Conservation (phyloP, 2,888 invertebrate species). For the Monochamus alternatus region DNA sequence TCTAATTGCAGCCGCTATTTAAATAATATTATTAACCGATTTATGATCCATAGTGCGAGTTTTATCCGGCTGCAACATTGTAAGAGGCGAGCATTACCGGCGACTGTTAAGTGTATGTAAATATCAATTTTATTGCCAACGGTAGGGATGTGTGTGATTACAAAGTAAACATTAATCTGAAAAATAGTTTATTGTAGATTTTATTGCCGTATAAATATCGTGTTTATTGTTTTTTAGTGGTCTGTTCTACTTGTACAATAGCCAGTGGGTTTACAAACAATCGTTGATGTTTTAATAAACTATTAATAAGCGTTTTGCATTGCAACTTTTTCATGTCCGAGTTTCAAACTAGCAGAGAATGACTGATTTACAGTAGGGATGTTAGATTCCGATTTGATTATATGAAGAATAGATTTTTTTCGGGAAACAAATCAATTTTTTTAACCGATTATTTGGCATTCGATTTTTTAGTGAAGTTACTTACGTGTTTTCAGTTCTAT, state of each 20-base stretch:
- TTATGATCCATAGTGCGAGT: slow-evolving; percentile 35
- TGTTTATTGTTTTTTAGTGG: neutral
- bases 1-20: slow-evolving; percentile 13
- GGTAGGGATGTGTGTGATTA: neutral
- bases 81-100: slow-evolving; percentile 6
- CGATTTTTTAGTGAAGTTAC: too few species aligned
- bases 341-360: too few species aligned
- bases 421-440: too few species aligned
- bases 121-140: slow-evolving; percentile 5
- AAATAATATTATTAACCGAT: slow-evolving; percentile 23
- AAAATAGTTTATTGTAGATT: neutral
- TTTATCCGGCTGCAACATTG: slow-evolving; percentile 36
- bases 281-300: neutral
- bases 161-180: slow-evolving; percentile 14
- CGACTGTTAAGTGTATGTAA: neutral
- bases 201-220: neutral
- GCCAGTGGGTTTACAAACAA: neutral
- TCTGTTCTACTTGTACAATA: neutral
- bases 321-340: too few species aligned
- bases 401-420: too few species aligned
- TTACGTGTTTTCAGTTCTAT: too few species aligned
- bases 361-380: too few species aligned
- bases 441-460: too few species aligned
- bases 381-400: too few species aligned
- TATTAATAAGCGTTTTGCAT: neutral